phyloP scores from a whole-genome alignment of 2,888 invertebrate species.

The Caenorhabditis afra region DNA sequence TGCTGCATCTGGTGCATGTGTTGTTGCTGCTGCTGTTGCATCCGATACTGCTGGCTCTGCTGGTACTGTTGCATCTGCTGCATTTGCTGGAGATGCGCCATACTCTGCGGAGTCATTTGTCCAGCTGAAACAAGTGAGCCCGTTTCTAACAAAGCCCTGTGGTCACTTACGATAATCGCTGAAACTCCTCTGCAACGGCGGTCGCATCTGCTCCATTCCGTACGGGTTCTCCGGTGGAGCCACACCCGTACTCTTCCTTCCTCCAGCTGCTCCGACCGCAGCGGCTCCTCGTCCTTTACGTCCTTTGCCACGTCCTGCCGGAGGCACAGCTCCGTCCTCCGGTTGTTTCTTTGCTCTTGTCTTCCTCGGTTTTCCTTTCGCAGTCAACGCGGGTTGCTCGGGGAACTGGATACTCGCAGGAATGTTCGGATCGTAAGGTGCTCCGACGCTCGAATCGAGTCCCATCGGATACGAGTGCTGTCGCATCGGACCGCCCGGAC shows the following conservation, averaged over 20 bases:
- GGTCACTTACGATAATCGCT: constrained; percentile 56
- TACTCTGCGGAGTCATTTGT: constrained; percentile 28
- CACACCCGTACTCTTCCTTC: constrained; percentile 51
- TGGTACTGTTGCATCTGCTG: constrained; percentile 40
- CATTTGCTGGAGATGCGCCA: constrained; percentile 33
- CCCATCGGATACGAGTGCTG: constrained; percentile 39
- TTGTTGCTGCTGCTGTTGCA: constrained; percentile 34
- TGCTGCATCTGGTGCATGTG: not conserved
- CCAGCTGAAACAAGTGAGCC: constrained; percentile 3
- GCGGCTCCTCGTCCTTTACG: constrained; percentile 30
- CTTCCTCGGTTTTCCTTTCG: constrained; percentile 34
- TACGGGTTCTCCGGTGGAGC: constrained; percentile 16
- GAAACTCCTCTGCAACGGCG: constrained; percentile 56
- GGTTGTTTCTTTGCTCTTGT: constrained; percentile 41
- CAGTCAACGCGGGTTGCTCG: constrained; percentile 10
- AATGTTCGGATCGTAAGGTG: constrained; percentile 51
- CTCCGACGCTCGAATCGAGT: constrained; percentile 48
- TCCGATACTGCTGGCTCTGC: constrained; percentile 33
- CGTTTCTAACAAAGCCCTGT: not conserved
- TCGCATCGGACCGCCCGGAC: constrained; percentile 30
- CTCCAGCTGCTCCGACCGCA: constrained; percentile 26
- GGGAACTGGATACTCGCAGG: constrained; percentile 37
- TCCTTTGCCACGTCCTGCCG: constrained; percentile 42
- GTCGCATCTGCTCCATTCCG: constrained; percentile 52
- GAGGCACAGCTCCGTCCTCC: constrained; percentile 7